Percentiles rank a stretch among this genome's conserved stretches.
These are phyloP conservation scores for Drosophila infuscata DNA, from an alignment of 2,888 invertebrate genomes.

Conservation along the genomic window DNA sequence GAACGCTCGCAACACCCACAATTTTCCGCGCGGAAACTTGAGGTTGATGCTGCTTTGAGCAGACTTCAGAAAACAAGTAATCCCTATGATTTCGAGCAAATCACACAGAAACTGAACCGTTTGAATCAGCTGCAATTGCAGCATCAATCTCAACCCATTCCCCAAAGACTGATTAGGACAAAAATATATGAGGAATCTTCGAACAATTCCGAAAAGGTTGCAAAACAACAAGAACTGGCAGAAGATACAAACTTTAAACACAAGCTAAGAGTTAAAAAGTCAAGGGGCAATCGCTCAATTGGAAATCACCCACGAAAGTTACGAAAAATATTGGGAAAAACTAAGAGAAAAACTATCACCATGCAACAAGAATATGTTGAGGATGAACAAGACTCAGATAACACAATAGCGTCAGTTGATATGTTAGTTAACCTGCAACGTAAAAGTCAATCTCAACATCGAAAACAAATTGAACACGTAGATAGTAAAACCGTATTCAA, in stretches of 20 bases:
- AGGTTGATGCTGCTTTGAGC: not conserved
- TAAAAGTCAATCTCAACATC: not conserved
- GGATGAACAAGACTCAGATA: not conserved
- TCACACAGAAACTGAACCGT: constrained; percentile 5
- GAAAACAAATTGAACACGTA: too few species aligned
- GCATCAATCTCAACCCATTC: not conserved
- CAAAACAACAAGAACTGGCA: not conserved
- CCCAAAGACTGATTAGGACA: not conserved
- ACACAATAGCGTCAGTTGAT: not conserved
- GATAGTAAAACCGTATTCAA: not conserved
- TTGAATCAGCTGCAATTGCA: constrained; percentile 1
- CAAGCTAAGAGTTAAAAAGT: not conserved
- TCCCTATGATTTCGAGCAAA: constrained; percentile 36
- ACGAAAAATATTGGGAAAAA: too few species aligned
- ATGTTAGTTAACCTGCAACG: not conserved
- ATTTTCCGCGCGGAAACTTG: not conserved
- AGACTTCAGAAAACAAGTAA: constrained; percentile 10
- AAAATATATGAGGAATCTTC: not conserved
- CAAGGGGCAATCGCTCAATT: too few species aligned
- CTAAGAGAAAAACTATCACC: not conserved
- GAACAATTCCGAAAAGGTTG: not conserved
- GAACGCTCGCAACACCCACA: not conserved
- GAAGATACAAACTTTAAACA: not conserved
- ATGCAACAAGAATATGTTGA: not conserved
- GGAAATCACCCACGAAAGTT: not conserved